Evolutionary conservation across 2,888 invertebrate species (phyloP), one percentile per base, ranked within the genome.

Genomic region (Horisme vitalbata): DNA sequence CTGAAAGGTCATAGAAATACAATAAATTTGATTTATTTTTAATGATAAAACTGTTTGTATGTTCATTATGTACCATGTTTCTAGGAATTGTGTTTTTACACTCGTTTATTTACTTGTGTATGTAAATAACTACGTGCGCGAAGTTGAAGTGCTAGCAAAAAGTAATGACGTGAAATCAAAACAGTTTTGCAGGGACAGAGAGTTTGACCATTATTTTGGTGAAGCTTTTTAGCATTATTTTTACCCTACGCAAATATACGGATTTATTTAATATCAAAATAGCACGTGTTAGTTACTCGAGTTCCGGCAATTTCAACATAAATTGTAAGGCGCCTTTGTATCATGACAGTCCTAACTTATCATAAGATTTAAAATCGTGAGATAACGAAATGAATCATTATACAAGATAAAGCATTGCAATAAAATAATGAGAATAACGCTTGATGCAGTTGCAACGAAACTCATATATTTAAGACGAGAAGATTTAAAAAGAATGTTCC

Each of bases 71-170:
- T 59, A 36, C 49, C 14, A 38, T 48, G 49, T 60, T 76, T 81
- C 83, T 73, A 41, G 63, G 81, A 83, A 83, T 62, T 62, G 64
- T 69, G n/a, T n/a, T n/a, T n/a, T n/a, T n/a, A n/a, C n/a, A n/a
- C n/a, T n/a, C n/a, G n/a, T n/a, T n/a, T n/a, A n/a, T n/a, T n/a
- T n/a, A n/a, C 68, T 63, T 64, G 62, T 61, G 65, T 66, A 71
- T 70, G 71, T 68, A 68, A 65, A 63, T 59, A 64, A 65, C 58
- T 63, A 59, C 64, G 69, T 65, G 71, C 75, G 75, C 71, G 71
- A 67, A 65, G 68, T 62, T 61, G 8, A 43, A 37, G 27, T 5
- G 61, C 66, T 63, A 57, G 65, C 66, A 44, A 63, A 37, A 74
- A 70, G 73, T 69, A 65, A 64, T 48, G 57, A 70, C 65, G 64